Base-by-base conservation (phyloP, 1,140 invertebrate species). In the Heliconius hewitsoni region DNA sequence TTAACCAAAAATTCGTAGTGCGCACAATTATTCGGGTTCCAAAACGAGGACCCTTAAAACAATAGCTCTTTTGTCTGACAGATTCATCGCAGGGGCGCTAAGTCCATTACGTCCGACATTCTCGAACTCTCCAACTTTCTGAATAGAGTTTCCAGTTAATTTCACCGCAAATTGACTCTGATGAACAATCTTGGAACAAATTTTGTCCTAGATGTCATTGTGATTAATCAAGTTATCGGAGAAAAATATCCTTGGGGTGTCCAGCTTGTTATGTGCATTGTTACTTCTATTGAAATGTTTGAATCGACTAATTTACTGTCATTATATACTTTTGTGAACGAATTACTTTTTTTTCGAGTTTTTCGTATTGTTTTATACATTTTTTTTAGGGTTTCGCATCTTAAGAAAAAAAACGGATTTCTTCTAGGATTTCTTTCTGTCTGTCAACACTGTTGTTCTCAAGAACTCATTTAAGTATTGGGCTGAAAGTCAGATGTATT, bases 71-170 rank as follows among this genome's bases (percentile, higher is more conserved):
- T 90, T 90, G 87, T 90, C 79, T 86, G 50, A 75, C 76, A 81
- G 73, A 81, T 81, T 73, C 81, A 74, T 76, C 74, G 77, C 74
- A 78, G 80, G 81, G 83, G 82, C 77, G 82, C 75, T 81, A 82
- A 89, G 84, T 87, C 85, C 81, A 89, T 91, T 91, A 89, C 80
- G 78, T 79, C 79, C 82, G 81, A 87, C 85, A 84, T 86, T 86
- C 79, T 79, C 50, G 74, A 89, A 90, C 83, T 89, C 88, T 52
- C 77, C 74, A 84, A 89, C 86, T 87, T 87, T 83, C 79, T 88
- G 84, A 88, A 91, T 89, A 82, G 84, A 86, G 82, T 84, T 86
- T 83, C 82, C 80, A 85, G 90, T 87, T 87, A 90, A 90, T 89
- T 89, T 86, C 74, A 76, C 81, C 79, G 82, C 84, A 87, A 91